Evolutionary conservation across 2,113 vertebrate species (phyloP), one percentile per base, ranked within the genome.

Genomic region (Alligator sinensis): DNA sequence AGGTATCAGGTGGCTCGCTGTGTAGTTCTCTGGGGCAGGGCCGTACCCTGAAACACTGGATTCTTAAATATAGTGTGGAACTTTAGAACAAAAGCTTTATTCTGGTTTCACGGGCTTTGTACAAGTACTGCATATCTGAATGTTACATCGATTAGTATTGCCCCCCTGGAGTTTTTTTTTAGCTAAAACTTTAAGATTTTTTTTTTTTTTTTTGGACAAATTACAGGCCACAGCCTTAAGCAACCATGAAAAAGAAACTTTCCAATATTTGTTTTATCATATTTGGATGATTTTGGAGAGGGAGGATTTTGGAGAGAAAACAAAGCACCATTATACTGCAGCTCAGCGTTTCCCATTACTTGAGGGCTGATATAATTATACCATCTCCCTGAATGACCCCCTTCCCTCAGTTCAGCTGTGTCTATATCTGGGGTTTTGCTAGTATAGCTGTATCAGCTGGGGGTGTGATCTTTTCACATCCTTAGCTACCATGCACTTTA

Each of bases 71-170:
- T 74, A 72, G 34, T 24, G 11, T 72, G 14, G 38, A 6, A 6
- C 22, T 47, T 11, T 10, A 58, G 58, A n/a, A 2, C 4, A 11
- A 3, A 80, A 27, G 19, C 15, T 38, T 57, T 61, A 58, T 27
- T 79, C n/a, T 80, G 7, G 63, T 2, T 1, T 76, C 27, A 8
- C 14, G 5, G 7, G n/a, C 80, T 1, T 0, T 68, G 59, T 6
- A 76, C 47, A 25, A 60, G 19, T 63, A 70, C 2, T 21, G 10
- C n/a, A 34, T 80, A 15, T 58, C 22, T 80, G 38, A n/a, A 55
- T 70, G 27, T 27, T 83, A 58, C 81, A 0, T 57, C 12, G n/a
- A 57, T 47, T 57, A 63, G 17, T 74, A 34, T 34, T 61, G 3
- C 21, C 30, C 4, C 57, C 70, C 77, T 30, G 25, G 47, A 47